phyloP scores from a whole-genome alignment of 2,888 invertebrate genomes.

The Spilosoma lubricipeda region DNA sequence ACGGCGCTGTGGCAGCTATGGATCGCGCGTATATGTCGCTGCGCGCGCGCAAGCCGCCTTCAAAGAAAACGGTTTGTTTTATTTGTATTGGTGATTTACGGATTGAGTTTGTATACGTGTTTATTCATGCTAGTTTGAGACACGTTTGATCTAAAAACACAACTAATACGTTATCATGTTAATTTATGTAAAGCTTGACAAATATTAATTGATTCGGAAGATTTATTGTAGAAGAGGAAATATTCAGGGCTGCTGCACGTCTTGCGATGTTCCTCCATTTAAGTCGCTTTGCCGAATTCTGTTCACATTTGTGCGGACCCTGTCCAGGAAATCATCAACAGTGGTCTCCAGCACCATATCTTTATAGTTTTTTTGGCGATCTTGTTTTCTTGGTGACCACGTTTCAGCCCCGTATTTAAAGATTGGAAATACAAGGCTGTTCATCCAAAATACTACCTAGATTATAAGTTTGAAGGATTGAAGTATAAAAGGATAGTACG shows the following conservation, averaged over 20 bases:
- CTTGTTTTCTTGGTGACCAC: too few relatives aligned
- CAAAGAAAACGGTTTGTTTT: conserved; percentile 73
- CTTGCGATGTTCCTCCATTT: too few relatives aligned
- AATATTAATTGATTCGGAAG: neutral
- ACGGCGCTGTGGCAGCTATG: conserved; percentile 81
- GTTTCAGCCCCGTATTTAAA: too few relatives aligned
- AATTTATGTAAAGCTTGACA: neutral
- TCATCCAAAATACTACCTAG: too few relatives aligned
- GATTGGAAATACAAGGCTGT: too few relatives aligned
- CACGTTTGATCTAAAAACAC: neutral
- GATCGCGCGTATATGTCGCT: conserved; percentile 85
- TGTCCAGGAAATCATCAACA: too few relatives aligned
- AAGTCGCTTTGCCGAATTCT: too few relatives aligned
- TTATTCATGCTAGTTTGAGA: neutral
- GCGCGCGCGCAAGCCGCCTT: conserved; percentile 80
- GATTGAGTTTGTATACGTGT: conserved; percentile 17
- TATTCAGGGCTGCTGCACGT: neutral
- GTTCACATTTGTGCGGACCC: too few relatives aligned
- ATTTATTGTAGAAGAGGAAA: neutral
- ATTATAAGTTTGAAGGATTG: too few relatives aligned
- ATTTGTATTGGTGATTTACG: conserved; percentile 21
- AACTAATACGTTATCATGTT: neutral
- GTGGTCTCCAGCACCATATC: too few relatives aligned
- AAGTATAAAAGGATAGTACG: too few relatives aligned
- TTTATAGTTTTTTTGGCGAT: too few relatives aligned